Base-by-base conservation (phyloP, 2,113 vertebrate species). In the Sclerurus mexicanus region DNA sequence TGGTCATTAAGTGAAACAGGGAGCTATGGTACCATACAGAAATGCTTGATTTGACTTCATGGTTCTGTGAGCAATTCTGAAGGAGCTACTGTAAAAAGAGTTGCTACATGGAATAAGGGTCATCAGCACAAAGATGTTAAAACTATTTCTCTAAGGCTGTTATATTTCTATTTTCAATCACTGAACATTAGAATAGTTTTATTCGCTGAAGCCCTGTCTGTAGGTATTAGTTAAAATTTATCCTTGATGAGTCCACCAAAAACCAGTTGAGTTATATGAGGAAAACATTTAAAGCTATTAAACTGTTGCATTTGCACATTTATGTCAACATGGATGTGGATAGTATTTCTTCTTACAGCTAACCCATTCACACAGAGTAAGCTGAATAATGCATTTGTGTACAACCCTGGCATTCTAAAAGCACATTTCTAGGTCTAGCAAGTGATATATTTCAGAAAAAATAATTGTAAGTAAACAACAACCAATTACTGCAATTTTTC, bases 221-320 rank as follows among this genome's bases (percentile, higher is more conserved):
- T 30, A 77, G 62, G 28, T 59, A 85, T 30, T 52, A 74, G 53
- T 66, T 33, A 58, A 85, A 89, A 87, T 71, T 79, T 83, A 79
- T 89, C 75, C 60, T 52, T 39, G 87, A 55, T 50, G 46, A 66
- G 31, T 89, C 33, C 14, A 28, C 42, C 31, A 63, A 92, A 88
- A 87, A 0, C 4, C 20, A 13, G 11, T 23, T 68, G 64, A 75
- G 28, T 69, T 89, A 76, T 24, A 35, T 1, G 3, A 76, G 69
- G 25, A 77, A 90, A 92, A 40, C 56, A 66, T 72, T 96, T 75
- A 77, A 92, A 97, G 80, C 56, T 46, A 91, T 82, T 91, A 53
- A 14, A 10, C 22, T 49, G 28, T 37, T 87, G 58, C 81, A 79
- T 64, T 66, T 20, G 14, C 66, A 91, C 28, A 42, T 94, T 87